Evolutionary conservation across 2,113 vertebrate genomes (phyloP).

Genomic region (Rhabdomys dilectus): DNA sequence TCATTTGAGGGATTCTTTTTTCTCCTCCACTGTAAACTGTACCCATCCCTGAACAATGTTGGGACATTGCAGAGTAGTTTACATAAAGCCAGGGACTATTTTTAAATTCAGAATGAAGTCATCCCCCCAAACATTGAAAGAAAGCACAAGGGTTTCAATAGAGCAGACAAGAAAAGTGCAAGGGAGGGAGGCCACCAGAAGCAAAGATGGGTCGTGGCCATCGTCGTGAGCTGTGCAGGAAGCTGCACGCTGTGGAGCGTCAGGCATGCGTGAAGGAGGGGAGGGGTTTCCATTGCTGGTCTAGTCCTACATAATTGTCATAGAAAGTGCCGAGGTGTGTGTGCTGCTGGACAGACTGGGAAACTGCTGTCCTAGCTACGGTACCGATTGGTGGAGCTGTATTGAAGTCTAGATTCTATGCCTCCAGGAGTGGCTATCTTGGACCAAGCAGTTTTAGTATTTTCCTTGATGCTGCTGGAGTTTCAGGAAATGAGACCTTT

Average conservation of each 20-base stretch:
- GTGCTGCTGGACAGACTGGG: not conserved
- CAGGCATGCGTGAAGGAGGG: not conserved
- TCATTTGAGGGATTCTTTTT: slow-evolving; percentile 4
- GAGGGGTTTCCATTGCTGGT: not conserved
- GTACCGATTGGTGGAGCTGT: not conserved
- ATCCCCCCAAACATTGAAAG: not conserved
- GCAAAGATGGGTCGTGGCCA: not conserved
- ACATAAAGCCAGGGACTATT: not conserved
- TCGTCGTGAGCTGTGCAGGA: not conserved
- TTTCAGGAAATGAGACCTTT: slow-evolving; percentile 17
- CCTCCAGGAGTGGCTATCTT: not conserved
- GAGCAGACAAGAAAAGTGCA: not conserved
- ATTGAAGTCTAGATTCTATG: not conserved
- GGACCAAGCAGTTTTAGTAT: not conserved
- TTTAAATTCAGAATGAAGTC: not conserved
- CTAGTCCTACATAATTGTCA: not conserved
- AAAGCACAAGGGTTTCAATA: not conserved
- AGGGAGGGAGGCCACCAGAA: not conserved
- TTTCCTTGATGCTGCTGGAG: not conserved
- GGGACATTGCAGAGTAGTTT: too few relatives aligned
- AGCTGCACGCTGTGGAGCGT: not conserved
- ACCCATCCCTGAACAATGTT: too few relatives aligned
- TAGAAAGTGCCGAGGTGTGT: not conserved
- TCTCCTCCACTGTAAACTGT: too few relatives aligned
- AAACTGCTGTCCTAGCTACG: not conserved